Evolutionary conservation across 2,113 vertebrate genomes (phyloP), one percentile per base, ranked within the genome.

Genomic region (Sorex araneus): DNA sequence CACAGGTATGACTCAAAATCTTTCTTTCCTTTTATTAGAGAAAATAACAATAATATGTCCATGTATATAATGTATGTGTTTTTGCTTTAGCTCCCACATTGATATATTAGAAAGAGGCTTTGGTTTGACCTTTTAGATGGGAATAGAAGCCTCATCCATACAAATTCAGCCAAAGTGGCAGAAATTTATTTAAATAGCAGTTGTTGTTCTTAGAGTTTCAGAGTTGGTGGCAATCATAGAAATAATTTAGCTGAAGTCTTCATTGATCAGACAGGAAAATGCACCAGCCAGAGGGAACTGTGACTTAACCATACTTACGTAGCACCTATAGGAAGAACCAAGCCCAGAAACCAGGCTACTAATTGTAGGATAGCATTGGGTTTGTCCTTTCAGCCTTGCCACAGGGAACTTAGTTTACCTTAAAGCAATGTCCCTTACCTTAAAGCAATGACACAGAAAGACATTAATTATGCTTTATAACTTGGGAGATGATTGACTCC

Each of bases 21-120:
- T 75, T 40, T 30, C 5, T 4, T 28, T 63, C 7, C 57, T 60
- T 40, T 54, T 27, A 36, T 11, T 69, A 87, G 88, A 60, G 7
- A 87, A 89, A 82, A 78, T 74, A 74, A 4, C 4, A 64, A 60
- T 63, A 34, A 21, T 64, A 32, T 30, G 67, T 69, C 12, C 30
- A 69, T 32, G 32, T 32, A 69, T 12, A 69, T 69, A 30, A 69
- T 69, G 27, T 30, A 69, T 69, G 67, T 70, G 50, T 36, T 66
- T 23, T 84, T 67, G 36, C 60, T 71, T 71, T 71, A 80, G 43
- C 19, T 81, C 1, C 1, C 67, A 32, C 54, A 63, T 27, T 80
- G 30, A 80, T 89, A 95, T 91, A 47, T 71, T 54, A 87, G 43
- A 63, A 43, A 19, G 60, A 18, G 27, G 8, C 18, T 30, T 23